Percentiles rank a stretch among this genome's conserved stretches.
phyloP scores from a whole-genome alignment of 2,113 vertebrate genomes.

The Cheilinus undulatus region DNA sequence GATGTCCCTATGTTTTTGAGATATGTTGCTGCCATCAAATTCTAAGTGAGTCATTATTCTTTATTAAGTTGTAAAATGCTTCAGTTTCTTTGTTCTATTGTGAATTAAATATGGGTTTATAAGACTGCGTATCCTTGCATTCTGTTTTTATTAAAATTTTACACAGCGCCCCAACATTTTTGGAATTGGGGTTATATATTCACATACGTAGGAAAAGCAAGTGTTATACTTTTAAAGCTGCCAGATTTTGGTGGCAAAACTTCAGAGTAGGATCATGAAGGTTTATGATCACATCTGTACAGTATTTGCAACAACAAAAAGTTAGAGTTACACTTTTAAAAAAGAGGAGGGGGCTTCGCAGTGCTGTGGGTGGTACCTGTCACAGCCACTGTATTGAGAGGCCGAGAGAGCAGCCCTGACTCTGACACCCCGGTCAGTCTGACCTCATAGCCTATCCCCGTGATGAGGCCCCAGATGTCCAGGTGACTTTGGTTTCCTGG shows the following conservation, averaged over 20 bases:
- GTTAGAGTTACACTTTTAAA: conserved; percentile 15
- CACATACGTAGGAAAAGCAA: too few species aligned
- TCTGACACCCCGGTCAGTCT: conserved; percentile 90
- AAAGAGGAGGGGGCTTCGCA: conserved; percentile 33
- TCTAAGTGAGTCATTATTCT: too few species aligned
- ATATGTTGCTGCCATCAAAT: too few species aligned
- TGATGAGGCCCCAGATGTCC: conserved; percentile 85
- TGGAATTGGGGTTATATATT: too few species aligned
- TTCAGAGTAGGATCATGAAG: conserved; percentile 22
- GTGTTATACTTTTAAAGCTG: neutral
- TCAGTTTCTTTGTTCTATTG: too few species aligned
- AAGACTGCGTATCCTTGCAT: too few species aligned
- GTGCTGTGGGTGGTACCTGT: conserved; percentile 88
- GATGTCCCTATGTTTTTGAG: too few species aligned
- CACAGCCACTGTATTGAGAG: conserved; percentile 91
- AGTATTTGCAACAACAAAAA: conserved; percentile 19
- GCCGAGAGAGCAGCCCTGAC: conserved; percentile 89
- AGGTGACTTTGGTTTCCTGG: conserved; percentile 80
- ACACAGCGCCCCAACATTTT: too few species aligned
- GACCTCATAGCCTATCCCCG: conserved; percentile 87
- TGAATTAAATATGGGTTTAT: too few species aligned
- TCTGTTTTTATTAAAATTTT: too few species aligned
- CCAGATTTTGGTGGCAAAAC: conserved; percentile 60
- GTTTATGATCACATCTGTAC: neutral
- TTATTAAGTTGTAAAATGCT: too few species aligned